Percentiles rank a stretch among this genome's conserved stretches.
These are phyloP conservation scores for Ladona fulva DNA, from an alignment of 1,140 invertebrate genomes.

Conservation along the genomic window DNA sequence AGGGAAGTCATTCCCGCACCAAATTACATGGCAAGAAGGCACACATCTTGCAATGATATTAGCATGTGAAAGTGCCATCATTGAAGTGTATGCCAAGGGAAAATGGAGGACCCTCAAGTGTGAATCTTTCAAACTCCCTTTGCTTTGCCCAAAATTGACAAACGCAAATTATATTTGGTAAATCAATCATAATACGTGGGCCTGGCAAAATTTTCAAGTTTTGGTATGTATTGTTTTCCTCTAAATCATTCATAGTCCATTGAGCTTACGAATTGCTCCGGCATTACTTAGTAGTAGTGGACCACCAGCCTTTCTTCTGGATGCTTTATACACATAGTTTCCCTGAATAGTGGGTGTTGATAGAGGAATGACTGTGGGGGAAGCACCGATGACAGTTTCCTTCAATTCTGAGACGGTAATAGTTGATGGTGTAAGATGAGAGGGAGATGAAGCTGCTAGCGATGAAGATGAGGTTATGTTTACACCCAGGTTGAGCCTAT, in stretches of 20 bases:
- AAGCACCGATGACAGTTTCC: slow-evolving; percentile 17
- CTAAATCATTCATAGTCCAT: not conserved
- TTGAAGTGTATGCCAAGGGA: no score
- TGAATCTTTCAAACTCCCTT: not conserved
- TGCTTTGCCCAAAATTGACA: not conserved
- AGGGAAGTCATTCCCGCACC: no score
- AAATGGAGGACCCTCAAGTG: not conserved
- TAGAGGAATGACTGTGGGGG: slow-evolving; percentile 30
- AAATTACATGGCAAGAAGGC: no score
- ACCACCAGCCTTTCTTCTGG: not conserved
- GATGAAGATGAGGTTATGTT: slow-evolving; percentile 16
- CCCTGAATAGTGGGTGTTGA: slow-evolving; percentile 33
- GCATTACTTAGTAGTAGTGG: not conserved
- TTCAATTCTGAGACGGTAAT: slow-evolving; percentile 14
- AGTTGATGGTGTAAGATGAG: slow-evolving; percentile 11
- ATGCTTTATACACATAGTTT: slow-evolving; percentile 37
- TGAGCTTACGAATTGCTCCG: not conserved
- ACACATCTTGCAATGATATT: no score
- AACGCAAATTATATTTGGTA: not conserved
- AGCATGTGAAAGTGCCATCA: no score
- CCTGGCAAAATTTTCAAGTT: no score
- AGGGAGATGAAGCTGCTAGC: not conserved
- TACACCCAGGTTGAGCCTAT: slow-evolving; percentile 20
- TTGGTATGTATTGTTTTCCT: no score
- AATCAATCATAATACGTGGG: not conserved